These are phyloP conservation scores for Himalopsyche japonica DNA, from an alignment of 2,888 invertebrate species.

Conservation along the genomic window DNA sequence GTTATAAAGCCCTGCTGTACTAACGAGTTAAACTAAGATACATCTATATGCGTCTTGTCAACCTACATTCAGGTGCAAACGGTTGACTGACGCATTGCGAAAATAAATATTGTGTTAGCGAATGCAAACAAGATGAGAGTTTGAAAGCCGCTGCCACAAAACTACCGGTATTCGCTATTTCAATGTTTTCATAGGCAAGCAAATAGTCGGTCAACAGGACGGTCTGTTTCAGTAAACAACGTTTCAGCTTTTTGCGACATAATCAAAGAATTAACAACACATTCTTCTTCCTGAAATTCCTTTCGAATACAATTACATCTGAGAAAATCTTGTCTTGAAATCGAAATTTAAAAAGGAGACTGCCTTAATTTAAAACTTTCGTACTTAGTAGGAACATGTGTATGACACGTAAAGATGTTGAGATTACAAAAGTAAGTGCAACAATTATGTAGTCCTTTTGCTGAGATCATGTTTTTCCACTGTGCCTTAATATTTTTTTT, in stretches of 20 bases:
- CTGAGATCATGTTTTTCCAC: no score
- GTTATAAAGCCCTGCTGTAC: neutral
- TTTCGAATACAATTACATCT: no score
- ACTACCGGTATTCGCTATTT: conserved; percentile 26
- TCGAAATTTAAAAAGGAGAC: no score
- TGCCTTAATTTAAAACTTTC: no score
- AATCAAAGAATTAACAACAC: no score
- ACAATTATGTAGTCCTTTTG: no score
- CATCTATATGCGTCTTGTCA: neutral
- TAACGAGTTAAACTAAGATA: neutral
- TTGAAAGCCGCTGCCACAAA: conserved; percentile 3
- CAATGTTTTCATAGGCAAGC: conserved; percentile 16
- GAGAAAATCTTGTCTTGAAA: no score
- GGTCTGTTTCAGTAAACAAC: neutral
- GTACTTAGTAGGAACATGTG: no score
- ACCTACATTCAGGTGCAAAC: conserved; percentile 9
- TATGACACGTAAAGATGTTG: no score
- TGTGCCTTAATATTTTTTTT: no score
- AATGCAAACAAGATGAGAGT: conserved; percentile 20
- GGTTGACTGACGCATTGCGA: conserved; percentile 15
- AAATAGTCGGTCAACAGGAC: conserved; percentile 16
- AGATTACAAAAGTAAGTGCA: no score
- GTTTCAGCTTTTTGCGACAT: neutral
- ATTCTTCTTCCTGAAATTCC: no score
- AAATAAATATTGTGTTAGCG: conserved; percentile 26